Conservation (phyloP, 1,140 invertebrate species). For the Drosophila sucinea region DNA sequence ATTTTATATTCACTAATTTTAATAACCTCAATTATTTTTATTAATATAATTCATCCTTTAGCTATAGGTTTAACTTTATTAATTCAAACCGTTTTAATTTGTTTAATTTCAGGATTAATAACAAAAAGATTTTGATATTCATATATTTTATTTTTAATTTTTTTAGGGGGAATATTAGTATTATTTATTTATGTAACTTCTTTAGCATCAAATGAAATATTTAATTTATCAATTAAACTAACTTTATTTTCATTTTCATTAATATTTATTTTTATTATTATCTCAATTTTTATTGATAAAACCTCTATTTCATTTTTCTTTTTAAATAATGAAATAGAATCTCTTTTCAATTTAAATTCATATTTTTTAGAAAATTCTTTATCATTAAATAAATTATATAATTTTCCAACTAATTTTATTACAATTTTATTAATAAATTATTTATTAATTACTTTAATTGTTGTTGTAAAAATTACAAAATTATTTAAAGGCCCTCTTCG, state of each 20-base stretch:
- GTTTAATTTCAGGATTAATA: conserved; percentile 47
- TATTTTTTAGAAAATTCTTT: conserved; percentile 2
- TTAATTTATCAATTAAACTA: conserved; percentile 77
- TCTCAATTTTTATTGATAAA: conserved; percentile 40
- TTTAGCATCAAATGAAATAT: conserved; percentile 85
- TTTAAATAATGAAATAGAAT: conserved; percentile 49
- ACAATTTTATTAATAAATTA: conserved; percentile 84
- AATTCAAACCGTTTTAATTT: conserved; percentile 83
- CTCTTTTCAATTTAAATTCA: conserved; percentile 44
- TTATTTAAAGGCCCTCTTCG: too few relatives aligned
- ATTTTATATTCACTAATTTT: conserved; percentile 73
- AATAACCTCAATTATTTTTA: conserved; percentile 65
- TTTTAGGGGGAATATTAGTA: conserved; percentile 42
- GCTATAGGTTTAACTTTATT: conserved; percentile 84
- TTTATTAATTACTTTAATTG: conserved; percentile 69
- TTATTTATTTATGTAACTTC: conserved; percentile 83
- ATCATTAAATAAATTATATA: conserved; percentile 50
- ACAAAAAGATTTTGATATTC: conserved; percentile 55
- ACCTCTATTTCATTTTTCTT: conserved; percentile 26
- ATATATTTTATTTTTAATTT: conserved; percentile 56
- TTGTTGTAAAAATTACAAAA: too few relatives aligned
- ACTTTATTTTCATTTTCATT: conserved; percentile 17
- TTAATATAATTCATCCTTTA: conserved; percentile 84
- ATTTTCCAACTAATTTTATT: conserved; percentile 82
- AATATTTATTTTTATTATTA: conserved; percentile 21